These are phyloP conservation scores for Subanguina moxae DNA, from an alignment of 1,140 invertebrate genomes.

Conservation along the genomic window DNA sequence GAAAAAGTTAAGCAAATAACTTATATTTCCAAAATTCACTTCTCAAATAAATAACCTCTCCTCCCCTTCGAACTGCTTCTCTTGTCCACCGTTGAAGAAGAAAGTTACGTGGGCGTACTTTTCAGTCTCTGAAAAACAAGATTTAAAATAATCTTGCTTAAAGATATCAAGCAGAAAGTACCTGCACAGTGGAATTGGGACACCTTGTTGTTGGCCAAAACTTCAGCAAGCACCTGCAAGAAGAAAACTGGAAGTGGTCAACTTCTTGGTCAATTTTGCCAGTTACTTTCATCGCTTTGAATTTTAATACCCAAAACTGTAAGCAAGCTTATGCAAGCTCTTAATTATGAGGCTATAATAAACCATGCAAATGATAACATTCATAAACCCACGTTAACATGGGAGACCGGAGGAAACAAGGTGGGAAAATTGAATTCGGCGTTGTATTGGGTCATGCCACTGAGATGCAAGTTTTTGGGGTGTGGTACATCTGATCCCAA, in stretches of 20 bases:
- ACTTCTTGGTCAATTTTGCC: too few relatives aligned
- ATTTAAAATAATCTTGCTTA: background rate
- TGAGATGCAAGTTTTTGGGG: conserved; percentile 45
- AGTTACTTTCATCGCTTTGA: too few relatives aligned
- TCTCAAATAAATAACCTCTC: too few relatives aligned
- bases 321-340: too few relatives aligned
- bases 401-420: conserved; percentile 61
- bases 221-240: conserved; percentile 58
- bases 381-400: conserved; percentile 59
- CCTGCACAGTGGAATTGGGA: conserved; percentile 62
- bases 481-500: conserved; percentile 59
- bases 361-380: too few relatives aligned
- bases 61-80: conserved; percentile 61
- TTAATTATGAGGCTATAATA: too few relatives aligned
- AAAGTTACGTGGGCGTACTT: conserved; percentile 64
- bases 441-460: conserved; percentile 63
- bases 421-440: conserved; percentile 59
- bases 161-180: conserved; percentile 10
- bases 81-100: conserved; percentile 63
- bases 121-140: conserved; percentile 60
- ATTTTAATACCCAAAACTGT: too few relatives aligned
- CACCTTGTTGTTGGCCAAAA: conserved; percentile 57
- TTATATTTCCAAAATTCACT: too few relatives aligned
- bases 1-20: too few relatives aligned
- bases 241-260: too few relatives aligned